Evolutionary conservation across 2,113 vertebrate species (phyloP).

Genomic region (Albula glossodonta): DNA sequence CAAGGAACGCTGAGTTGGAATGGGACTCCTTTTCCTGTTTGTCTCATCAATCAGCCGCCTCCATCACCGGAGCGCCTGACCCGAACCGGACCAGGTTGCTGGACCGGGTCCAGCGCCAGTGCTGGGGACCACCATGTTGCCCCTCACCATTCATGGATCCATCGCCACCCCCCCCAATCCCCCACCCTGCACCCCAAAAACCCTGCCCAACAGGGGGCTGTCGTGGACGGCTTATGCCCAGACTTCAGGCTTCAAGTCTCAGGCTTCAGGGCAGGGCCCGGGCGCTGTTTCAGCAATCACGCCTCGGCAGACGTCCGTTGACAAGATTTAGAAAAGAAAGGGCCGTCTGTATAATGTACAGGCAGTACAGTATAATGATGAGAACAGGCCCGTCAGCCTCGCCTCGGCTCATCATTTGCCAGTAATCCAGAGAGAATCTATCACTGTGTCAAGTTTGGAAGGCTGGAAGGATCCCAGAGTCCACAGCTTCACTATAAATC

Average conservation of each 20-base stretch:
- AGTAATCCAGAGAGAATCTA: not conserved
- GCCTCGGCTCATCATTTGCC: not conserved
- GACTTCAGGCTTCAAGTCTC: not conserved
- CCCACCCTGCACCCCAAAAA: too few species aligned
- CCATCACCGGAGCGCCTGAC: slow-evolving; percentile 10
- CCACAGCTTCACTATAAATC: not conserved
- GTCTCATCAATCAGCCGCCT: slow-evolving; percentile 57
- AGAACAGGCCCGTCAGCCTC: not conserved
- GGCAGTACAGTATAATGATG: not conserved
- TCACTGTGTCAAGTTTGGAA: not conserved
- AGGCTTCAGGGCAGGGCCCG: not conserved
- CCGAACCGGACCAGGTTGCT: not conserved
- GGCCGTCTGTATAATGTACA: not conserved
- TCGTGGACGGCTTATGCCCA: not conserved
- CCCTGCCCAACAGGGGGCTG: too few species aligned
- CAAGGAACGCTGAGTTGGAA: slow-evolving; percentile 37
- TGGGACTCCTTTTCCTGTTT: slow-evolving; percentile 48
- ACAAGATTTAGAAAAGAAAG: not conserved
- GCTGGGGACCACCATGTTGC: not conserved
- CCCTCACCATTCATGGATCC: not conserved
- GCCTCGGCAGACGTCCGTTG: not conserved
- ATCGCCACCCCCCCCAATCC: too few species aligned
- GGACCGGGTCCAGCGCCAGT: not conserved
- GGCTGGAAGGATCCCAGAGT: not conserved
- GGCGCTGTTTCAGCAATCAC: not conserved